A percentile compares a stretch with the other conserved stretches of the same genome.
Evolutionary conservation across 2,113 vertebrate species (phyloP).

Genomic region (Aplodontia rufa): DNA sequence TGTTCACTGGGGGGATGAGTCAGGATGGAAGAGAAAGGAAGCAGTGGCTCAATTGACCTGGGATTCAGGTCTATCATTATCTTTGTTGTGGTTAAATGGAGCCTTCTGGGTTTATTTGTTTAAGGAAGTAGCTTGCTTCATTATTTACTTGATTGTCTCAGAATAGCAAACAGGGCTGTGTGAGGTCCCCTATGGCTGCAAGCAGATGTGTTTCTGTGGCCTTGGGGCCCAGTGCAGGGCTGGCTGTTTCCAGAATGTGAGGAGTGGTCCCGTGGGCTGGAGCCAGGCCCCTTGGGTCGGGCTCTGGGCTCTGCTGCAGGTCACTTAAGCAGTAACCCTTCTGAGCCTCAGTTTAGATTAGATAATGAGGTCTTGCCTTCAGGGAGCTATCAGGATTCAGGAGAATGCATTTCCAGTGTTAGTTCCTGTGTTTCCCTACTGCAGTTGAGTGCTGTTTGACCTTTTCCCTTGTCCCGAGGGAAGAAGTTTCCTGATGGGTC

Average conservation of each 20-base stretch:
- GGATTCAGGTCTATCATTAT: constrained; percentile 44
- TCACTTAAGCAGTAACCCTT: too few species aligned
- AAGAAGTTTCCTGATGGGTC: neutral
- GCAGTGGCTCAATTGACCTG: constrained; percentile 1
- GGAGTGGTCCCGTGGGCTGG: neutral
- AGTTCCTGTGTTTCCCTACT: neutral
- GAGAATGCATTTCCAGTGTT: neutral
- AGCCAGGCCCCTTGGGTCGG: neutral
- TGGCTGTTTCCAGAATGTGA: neutral
- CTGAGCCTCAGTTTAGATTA: neutral
- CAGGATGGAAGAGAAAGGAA: neutral
- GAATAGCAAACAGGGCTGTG: neutral
- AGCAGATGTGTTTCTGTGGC: neutral
- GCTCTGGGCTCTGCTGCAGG: neutral
- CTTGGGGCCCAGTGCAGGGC: neutral
- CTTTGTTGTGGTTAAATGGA: neutral
- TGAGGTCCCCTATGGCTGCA: neutral
- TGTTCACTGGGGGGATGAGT: neutral
- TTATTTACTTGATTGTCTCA: constrained; percentile 18
- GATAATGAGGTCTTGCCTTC: neutral
- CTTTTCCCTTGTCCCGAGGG: neutral
- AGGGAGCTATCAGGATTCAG: neutral
- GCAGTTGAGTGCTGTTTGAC: neutral
- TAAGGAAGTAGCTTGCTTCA: constrained; percentile 43
- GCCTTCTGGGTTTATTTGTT: constrained; percentile 64